phyloP scores from a whole-genome alignment of 37 sponge, comb jelly and placozoan species.

The Cladorhizidae sp. region DNA sequence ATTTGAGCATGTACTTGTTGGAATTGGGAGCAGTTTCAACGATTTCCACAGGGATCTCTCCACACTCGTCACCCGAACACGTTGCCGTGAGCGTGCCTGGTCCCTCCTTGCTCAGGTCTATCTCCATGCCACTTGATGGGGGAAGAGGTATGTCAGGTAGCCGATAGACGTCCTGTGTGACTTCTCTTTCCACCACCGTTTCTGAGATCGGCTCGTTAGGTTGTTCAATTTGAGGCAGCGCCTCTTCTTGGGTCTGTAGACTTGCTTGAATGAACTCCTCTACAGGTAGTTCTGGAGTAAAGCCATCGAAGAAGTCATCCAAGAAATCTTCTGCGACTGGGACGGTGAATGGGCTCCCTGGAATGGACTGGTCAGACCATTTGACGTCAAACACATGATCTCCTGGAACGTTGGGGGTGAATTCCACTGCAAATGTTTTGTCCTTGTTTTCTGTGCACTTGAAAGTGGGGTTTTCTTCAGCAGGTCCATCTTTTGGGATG shows the following conservation, averaged over 20 bases:
- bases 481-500: conserved; percentile 21
- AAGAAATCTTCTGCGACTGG: not conserved
- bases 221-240: not conserved
- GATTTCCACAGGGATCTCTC: conserved; percentile 53
- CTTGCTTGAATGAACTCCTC: not conserved
- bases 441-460: conserved; percentile 36
- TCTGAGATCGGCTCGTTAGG: conserved; percentile 8
- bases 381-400: conserved; percentile 61
- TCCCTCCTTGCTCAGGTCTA: conserved; percentile 17
- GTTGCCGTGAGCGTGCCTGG: conserved; percentile 46
- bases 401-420: conserved; percentile 50
- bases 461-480: conserved; percentile 40
- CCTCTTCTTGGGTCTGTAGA: not conserved
- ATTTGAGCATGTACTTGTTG: conserved; percentile 23
- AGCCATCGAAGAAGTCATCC: not conserved
- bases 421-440: conserved; percentile 66
- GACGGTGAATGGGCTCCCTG: conserved; percentile 79
- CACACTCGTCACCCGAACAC: conserved; percentile 41
- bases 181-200: not conserved
- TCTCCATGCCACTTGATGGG: not conserved
- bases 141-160: not conserved
- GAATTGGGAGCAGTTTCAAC: conserved; percentile 1
- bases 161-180: conserved; percentile 10
- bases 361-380: conserved; percentile 69
- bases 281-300: not conserved